Conservation (phyloP, 1,140 invertebrate genomes). For the Macrosteles quadrilineatus region DNA sequence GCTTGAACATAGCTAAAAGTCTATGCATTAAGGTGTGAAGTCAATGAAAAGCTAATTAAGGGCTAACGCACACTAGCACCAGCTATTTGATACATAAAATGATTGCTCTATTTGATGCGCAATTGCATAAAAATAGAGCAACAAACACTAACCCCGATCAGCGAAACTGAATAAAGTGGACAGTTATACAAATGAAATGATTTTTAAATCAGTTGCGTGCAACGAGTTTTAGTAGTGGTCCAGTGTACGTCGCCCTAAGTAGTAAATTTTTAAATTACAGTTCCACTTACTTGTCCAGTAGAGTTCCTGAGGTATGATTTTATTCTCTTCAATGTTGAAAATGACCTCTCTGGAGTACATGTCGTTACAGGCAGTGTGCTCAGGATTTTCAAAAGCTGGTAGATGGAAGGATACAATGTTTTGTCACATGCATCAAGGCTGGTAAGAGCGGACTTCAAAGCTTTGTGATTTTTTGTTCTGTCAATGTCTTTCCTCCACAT, state of each 20-base stretch:
- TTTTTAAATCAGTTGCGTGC: no score
- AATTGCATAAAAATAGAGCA: background rate
- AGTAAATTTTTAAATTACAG: background rate
- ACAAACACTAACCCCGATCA: background rate
- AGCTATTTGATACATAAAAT: no score
- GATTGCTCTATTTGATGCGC: background rate
- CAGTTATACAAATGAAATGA: background rate
- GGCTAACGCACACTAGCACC: background rate
- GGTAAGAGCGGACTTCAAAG: conserved; percentile 1
- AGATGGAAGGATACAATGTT: background rate
- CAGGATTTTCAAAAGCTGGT: background rate
- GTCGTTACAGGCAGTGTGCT: conserved; percentile 30
- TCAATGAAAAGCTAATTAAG: no score
- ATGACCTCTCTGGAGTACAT: conserved; percentile 28
- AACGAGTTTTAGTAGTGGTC: conserved; percentile 1
- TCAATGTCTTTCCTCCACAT: background rate
- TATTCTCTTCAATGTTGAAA: conserved; percentile 25
- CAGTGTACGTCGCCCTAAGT: background rate
- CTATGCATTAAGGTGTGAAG: background rate
- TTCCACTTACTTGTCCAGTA: background rate
- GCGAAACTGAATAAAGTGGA: background rate
- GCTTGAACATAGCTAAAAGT: background rate
- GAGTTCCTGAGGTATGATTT: background rate
- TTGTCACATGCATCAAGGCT: background rate
- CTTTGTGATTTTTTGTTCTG: background rate